phyloP scores from a whole-genome alignment of 2,113 vertebrate species.

The Gavia stellata region DNA sequence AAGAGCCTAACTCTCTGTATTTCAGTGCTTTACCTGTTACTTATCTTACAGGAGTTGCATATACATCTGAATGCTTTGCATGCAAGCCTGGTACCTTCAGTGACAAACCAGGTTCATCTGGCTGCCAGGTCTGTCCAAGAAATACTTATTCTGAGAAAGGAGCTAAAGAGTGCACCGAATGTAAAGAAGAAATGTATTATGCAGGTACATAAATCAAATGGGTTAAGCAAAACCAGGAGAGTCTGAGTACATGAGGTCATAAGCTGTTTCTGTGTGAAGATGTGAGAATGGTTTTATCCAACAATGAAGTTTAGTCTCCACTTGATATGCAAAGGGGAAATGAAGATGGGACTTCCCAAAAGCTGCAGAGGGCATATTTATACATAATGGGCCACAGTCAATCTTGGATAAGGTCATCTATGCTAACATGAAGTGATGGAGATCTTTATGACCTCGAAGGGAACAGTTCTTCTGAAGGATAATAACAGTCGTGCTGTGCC shows the following conservation, averaged over 20 bases:
- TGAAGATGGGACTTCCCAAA: background rate
- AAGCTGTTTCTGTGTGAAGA: background rate
- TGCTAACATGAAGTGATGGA: background rate
- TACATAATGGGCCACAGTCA: background rate
- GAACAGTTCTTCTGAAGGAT: background rate
- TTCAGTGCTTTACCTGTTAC: background rate
- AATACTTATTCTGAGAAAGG: slow-evolving; percentile 88
- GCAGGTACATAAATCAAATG: slow-evolving; percentile 72
- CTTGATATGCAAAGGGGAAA: background rate
- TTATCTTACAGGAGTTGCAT: slow-evolving; percentile 85
- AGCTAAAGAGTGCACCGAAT: slow-evolving; percentile 86
- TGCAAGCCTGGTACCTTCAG: slow-evolving; percentile 94
- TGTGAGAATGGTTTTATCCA: background rate
- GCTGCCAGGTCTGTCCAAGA: slow-evolving; percentile 84
- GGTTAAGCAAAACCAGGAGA: background rate
- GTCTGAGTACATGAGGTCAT: background rate
- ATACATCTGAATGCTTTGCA: slow-evolving; percentile 92
- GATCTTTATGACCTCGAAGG: background rate
- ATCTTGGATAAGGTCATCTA: background rate
- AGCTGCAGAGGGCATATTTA: background rate
- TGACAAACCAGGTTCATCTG: slow-evolving; percentile 80
- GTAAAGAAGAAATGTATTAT: slow-evolving; percentile 81
- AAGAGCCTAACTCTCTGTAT: background rate
- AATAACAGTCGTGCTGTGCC: background rate
- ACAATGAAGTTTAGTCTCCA: background rate